phyloP scores from a whole-genome alignment of 2,113 vertebrate genomes.

The Capricornis sumatraensis region DNA sequence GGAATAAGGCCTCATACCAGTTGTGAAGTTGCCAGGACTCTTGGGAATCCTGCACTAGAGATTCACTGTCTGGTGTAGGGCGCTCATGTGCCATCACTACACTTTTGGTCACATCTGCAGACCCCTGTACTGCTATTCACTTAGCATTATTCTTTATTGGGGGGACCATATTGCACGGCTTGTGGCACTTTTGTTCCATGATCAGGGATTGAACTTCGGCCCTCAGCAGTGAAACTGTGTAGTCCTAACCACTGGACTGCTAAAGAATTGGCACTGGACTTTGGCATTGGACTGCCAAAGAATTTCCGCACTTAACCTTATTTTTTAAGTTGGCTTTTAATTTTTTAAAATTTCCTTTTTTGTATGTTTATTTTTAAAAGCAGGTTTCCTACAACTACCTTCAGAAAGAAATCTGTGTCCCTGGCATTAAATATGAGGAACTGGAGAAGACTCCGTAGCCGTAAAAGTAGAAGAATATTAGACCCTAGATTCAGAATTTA shows the following conservation, averaged over 20 bases:
- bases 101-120: not conserved
- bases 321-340: not conserved
- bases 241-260: not conserved
- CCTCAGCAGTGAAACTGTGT: not conserved
- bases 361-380: not conserved
- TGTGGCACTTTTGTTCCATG: not conserved
- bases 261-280: not conserved
- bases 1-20: not conserved
- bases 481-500: not conserved
- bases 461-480: not conserved
- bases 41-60: no score
- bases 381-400: not conserved
- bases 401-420: not conserved
- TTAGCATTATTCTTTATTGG: not conserved
- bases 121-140: not conserved
- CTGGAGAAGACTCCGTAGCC: not conserved
- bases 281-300: not conserved
- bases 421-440: not conserved
- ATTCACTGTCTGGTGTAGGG: not conserved
- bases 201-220: not conserved
- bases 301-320: not conserved
- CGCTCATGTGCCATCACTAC: rapidly evolving
- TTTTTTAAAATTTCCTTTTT: not conserved
- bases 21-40: not conserved
- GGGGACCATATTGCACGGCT: rapidly evolving